phyloP scores from a whole-genome alignment of 2,113 vertebrate genomes.

The Neomonachus schauinslandi region DNA sequence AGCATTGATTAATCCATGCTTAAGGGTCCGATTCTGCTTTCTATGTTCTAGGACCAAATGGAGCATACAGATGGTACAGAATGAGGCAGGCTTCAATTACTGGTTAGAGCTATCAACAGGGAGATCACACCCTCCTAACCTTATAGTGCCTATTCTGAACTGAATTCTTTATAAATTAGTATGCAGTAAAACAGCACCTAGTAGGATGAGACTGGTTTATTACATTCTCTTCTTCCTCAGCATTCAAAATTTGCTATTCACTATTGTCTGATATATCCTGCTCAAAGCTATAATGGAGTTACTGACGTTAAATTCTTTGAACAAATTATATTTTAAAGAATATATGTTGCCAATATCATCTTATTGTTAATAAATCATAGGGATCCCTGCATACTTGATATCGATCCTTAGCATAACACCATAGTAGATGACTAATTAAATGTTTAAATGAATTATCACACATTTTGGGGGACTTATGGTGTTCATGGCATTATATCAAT shows the following conservation, averaged over 20 bases:
- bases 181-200: not conserved
- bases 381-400: not conserved
- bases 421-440: not conserved
- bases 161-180: not conserved
- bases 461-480: not conserved
- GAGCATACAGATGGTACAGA: conserved; percentile 38
- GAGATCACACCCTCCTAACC: not conserved
- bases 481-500: not conserved
- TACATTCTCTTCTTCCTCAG: not conserved
- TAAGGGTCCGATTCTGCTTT: conserved; percentile 45
- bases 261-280: not conserved
- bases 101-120: not conserved
- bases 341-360: not conserved
- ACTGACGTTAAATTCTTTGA: not conserved
- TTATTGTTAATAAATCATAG: not conserved
- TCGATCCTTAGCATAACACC: not conserved
- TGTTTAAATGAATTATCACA: not conserved
- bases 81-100: not conserved
- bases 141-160: not conserved
- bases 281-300: not conserved
- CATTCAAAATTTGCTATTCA: not conserved
- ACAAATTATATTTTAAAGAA: not conserved
- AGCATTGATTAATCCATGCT: not conserved
- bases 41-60: not conserved
- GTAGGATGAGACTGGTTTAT: not conserved